phyloP scores from a whole-genome alignment of 2,797 vertebrate genomes.

The Otolemur crassicaudatus region DNA sequence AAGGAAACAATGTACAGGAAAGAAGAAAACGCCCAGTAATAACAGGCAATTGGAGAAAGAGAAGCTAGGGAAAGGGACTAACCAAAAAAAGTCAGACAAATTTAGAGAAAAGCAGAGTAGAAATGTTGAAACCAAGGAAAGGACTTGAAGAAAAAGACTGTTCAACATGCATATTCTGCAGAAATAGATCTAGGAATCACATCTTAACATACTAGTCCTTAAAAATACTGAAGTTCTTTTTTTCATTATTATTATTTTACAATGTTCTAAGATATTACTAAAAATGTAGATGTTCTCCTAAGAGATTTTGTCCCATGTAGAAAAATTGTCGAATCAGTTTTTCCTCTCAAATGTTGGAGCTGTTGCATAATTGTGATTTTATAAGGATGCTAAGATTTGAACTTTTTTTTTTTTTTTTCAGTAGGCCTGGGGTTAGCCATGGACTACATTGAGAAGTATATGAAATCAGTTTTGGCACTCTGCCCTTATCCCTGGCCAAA shows the following conservation, averaged over 20 bases:
- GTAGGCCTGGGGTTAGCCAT: background rate
- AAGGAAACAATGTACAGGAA: background rate
- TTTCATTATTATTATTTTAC: constrained; percentile 33
- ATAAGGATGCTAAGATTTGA: constrained; percentile 34
- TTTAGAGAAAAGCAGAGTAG: background rate
- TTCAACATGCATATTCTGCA: background rate
- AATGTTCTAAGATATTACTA: background rate
- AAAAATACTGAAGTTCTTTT: background rate
- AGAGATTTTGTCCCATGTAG: background rate
- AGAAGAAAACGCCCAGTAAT: background rate
- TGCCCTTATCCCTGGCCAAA: constrained; percentile 51
- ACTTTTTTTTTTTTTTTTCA: background rate
- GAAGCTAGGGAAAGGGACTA: background rate
- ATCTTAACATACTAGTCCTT: background rate
- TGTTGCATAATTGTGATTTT: background rate
- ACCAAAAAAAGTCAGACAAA: background rate
- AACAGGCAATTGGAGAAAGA: background rate
- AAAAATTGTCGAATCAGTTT: background rate
- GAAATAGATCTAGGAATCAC: background rate
- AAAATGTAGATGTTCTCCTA: constrained; percentile 5
- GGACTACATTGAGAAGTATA: background rate
- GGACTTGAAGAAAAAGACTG: background rate
- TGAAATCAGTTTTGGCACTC: constrained; percentile 49
- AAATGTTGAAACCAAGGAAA: background rate
- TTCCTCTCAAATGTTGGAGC: constrained; percentile 11